Base-by-base conservation (phyloP, 2,888 invertebrate species). In the Cartodere bifasciata region DNA sequence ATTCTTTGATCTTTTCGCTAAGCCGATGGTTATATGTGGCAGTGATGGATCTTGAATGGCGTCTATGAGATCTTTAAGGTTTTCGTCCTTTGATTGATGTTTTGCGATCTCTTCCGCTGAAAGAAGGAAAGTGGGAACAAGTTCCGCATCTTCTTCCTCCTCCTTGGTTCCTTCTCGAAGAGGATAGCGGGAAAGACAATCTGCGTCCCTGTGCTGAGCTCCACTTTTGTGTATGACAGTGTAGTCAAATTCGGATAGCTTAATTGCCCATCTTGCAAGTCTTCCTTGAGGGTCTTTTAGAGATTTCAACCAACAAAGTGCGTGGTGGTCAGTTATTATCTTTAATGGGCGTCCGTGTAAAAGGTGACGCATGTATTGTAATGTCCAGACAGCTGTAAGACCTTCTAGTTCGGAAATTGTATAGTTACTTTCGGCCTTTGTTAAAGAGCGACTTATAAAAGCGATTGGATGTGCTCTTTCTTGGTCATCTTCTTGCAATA, bases 391-490 rank as follows among this genome's bases (percentile, higher is more conserved):
- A 12, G 53, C 37, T 16, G 47, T 45, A 16, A 50, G 37, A 3
- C 51, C 53, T 41, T 60, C 56, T 38, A 54, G 47, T 30, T 58
- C 52, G 9, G 53, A 38, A 39, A 55, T 52, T 11, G 49, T 46
- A 40, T 58, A 57, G n/a, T 46, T 47, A 14, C 36, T 37, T 38
- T 58, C 56, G 20, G 7, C n/a, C n/a, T 20, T 20, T n/a, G 20
- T 7, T 7, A 20, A n/a, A n/a, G 7, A 7, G n/a, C 4, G 49
- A 36, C 26, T 38, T 37, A 53, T 51, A 42, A 49, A 56, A 3
- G 49, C 49, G 24, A 56, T 48, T 1, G 55, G 54, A 37, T 47
- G 37, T 33, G 52, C 49, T 11, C 38, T 32, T 5, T 47, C 45
- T 7, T 7, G 7, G 40, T 53, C 44, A 24, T 39, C 37, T 23